phyloP scores from a whole-genome alignment of 2,113 vertebrate species.

The Caranx ignobilis region DNA sequence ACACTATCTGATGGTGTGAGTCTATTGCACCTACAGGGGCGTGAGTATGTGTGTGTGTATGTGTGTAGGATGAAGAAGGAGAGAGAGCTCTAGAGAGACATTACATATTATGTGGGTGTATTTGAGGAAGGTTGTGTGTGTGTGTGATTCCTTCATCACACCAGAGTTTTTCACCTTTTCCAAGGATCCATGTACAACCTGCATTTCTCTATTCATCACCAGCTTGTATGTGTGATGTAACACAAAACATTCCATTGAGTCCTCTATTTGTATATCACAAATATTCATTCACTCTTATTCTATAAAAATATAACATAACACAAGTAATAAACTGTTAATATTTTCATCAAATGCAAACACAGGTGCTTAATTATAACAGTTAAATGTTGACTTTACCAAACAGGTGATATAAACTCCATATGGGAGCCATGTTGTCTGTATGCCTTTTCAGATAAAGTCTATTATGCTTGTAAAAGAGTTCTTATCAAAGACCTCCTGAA shows the following conservation, averaged over 20 bases:
- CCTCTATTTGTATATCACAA: background rate
- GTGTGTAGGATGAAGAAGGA: background rate
- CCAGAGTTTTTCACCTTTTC: slow-evolving; percentile 35
- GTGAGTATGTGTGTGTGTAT: slow-evolving; percentile 45
- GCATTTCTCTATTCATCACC: background rate
- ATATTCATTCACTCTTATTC: background rate
- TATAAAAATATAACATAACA: too few species aligned
- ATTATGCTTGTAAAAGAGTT: slow-evolving; percentile 8
- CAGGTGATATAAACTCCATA: background rate
- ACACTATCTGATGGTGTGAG: slow-evolving; percentile 81
- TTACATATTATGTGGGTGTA: slow-evolving; percentile 38
- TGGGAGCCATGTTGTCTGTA: background rate
- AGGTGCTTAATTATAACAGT: background rate
- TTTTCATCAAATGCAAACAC: slow-evolving; percentile 2
- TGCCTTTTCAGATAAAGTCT: background rate
- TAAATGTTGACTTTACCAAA: background rate
- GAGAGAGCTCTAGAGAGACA: slow-evolving; percentile 6
- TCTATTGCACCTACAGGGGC: slow-evolving; percentile 68
- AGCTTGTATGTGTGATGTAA: slow-evolving; percentile 16
- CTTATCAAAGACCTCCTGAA: slow-evolving; percentile 9
- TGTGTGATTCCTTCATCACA: slow-evolving; percentile 44
- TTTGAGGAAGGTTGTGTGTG: slow-evolving; percentile 41
- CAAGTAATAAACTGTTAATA: background rate
- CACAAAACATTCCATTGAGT: background rate
- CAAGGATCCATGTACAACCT: slow-evolving; percentile 26